phyloP scores from a whole-genome alignment of 2,113 vertebrate species.

The Probosciger aterrimus region DNA sequence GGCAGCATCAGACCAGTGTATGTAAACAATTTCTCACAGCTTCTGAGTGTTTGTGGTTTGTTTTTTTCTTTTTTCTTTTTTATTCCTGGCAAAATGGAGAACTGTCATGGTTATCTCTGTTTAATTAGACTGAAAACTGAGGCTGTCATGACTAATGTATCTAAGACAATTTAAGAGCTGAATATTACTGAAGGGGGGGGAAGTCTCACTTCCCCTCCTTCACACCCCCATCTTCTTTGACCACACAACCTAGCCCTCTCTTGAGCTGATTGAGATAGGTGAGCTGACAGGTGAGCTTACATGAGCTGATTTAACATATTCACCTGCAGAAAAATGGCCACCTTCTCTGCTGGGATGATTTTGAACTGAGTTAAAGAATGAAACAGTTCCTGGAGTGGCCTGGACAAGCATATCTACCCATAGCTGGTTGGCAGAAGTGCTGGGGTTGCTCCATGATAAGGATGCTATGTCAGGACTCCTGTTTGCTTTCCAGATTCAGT shows the following conservation, averaged over 20 bases:
- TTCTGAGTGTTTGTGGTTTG: accelerated
- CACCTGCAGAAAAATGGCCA: background rate
- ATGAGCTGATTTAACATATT: background rate
- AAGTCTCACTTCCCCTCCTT: background rate
- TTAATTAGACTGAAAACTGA: background rate
- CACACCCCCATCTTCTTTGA: background rate
- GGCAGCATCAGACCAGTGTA: background rate
- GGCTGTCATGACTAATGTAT: background rate
- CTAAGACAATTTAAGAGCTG: background rate
- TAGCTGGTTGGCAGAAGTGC: background rate
- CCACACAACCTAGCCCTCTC: background rate
- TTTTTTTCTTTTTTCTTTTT: background rate
- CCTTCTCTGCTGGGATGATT: background rate
- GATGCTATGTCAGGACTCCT: background rate
- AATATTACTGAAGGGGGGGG: background rate
- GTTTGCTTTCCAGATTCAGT: background rate
- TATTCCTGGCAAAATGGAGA: background rate
- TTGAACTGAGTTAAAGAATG: background rate
- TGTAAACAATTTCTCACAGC: background rate
- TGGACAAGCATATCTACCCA: accelerated
- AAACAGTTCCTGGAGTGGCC: background rate
- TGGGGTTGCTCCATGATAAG: background rate
- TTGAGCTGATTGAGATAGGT: accelerated
- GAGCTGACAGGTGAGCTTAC: background rate
- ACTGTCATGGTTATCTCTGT: background rate